Base-by-base conservation (phyloP, 2,888 invertebrate species). In the Pseudanteris insignis region DNA sequence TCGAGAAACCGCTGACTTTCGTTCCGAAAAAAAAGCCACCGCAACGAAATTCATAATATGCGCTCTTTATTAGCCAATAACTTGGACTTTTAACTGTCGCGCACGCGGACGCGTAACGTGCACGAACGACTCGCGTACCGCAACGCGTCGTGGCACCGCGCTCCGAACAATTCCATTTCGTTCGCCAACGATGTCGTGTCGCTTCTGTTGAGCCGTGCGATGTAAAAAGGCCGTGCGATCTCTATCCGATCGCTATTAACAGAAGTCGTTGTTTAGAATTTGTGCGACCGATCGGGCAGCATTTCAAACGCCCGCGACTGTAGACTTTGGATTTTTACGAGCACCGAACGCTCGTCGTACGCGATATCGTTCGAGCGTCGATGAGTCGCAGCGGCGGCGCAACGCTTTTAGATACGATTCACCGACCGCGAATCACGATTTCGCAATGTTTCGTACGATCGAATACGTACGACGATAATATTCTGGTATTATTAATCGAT, bases 291-390 rank as follows among this genome's bases (percentile, higher is more conserved):
- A 25, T 25, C 34, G 48, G 37, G 30, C 32, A 60, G 55, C 64
- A 64, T 67, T 67, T 64, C 44, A 61, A 55, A 50, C 61, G 48
- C 53, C 46, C 54, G 46, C 46, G 51, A 64, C 63, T 64, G 70
- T 72, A 69, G 65, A 58, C 65, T 71, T 55, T 28, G 38, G 62
- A 66, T 73, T 65, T 69, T 70, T 67, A 69, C 61, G 64, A 64
- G 36, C 26, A 15, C 29, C 36, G 25, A 14, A 25, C 43, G 25
- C 33, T 44, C 33, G 33, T 38, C 15, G 29, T 15, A 7, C 13
- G 25, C 36, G 36, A 5, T 53, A 53, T 53, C 41, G 30, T 33
- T 25, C 4, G 6, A 6, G 18, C 18, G 3, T 18, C 4, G 18
- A 18, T 18, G 3, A 18, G 18, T 18, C 6, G 18, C 18, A n/a